Conservation (phyloP, 1,140 invertebrate genomes). For the Ephestia elutella region DNA sequence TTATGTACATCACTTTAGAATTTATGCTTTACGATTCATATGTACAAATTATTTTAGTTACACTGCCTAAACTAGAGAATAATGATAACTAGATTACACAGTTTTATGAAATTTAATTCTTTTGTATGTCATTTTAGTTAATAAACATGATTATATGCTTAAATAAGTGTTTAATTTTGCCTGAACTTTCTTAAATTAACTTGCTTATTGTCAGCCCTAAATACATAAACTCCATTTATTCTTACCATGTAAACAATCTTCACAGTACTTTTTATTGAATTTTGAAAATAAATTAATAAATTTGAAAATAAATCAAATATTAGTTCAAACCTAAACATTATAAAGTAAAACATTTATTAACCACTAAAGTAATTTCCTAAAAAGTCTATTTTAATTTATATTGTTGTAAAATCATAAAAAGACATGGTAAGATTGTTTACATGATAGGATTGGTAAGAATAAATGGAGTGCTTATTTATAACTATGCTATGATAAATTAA, state of each 20-base stretch:
- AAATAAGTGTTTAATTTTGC: not conserved
- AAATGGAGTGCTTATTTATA: not conserved
- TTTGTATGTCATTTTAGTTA: not conserved
- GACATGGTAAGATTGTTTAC: no score
- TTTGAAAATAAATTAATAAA: no score
- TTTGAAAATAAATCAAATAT: no score
- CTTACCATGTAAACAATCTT: no score
- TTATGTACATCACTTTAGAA: conserved; percentile 65
- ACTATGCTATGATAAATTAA: not conserved
- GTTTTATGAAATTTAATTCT: not conserved
- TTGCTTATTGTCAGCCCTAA: conserved; percentile 1
- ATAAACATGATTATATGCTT: not conserved
- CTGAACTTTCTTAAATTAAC: not conserved
- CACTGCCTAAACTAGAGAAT: conserved; percentile 26
- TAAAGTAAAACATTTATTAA: no score
- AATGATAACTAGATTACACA: conserved; percentile 10
- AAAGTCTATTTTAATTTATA: no score
- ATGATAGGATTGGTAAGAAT: no score
- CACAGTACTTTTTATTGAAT: no score
- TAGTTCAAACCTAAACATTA: no score
- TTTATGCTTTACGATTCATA: conserved; percentile 60
- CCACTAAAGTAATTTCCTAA: no score
- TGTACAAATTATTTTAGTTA: conserved; percentile 31
- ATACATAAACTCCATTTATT: no score
- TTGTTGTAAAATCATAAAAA: no score